Percentiles rank a stretch among this genome's conserved stretches.
Conservation (phyloP, 2,888 invertebrate genomes). For the Drosophila leonis region DNA sequence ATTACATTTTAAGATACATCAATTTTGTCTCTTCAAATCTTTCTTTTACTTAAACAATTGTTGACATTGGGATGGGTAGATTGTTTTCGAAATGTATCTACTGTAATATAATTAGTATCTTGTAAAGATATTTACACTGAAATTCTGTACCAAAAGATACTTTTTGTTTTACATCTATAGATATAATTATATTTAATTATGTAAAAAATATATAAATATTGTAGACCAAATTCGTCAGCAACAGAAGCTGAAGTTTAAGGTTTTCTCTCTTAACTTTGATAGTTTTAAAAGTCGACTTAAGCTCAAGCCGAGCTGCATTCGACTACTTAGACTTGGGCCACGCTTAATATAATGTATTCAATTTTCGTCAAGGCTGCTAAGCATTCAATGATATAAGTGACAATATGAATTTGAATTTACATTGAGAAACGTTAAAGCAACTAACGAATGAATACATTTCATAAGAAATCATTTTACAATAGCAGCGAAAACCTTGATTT, state of each 20-base stretch:
- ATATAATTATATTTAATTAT: neutral
- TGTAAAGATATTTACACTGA: neutral
- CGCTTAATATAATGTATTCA: conserved; percentile 2
- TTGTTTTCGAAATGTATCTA: neutral
- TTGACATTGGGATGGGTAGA: neutral
- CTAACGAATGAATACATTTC: neutral
- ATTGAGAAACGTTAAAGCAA: conserved; percentile 3
- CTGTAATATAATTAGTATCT: neutral
- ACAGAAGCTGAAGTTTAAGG: neutral
- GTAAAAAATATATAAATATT: neutral
- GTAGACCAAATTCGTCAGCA: neutral
- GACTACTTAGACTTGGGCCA: conserved; percentile 7
- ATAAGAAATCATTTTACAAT: conserved; percentile 6
- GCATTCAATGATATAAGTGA: conserved; percentile 1
- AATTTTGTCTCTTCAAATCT: too few species aligned
- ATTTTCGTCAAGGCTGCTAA: neutral
- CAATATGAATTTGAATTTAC: conserved; percentile 8
- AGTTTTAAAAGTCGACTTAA: neutral
- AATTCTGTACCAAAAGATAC: neutral
- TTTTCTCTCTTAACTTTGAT: neutral
- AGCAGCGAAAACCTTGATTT: conserved; percentile 13
- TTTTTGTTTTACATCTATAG: neutral
- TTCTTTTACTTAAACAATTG: too few species aligned
- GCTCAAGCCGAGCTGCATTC: neutral
- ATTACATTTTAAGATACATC: neutral